phyloP scores from a whole-genome alignment of 1,140 invertebrate genomes.

The Drosophila rhopaloa region DNA sequence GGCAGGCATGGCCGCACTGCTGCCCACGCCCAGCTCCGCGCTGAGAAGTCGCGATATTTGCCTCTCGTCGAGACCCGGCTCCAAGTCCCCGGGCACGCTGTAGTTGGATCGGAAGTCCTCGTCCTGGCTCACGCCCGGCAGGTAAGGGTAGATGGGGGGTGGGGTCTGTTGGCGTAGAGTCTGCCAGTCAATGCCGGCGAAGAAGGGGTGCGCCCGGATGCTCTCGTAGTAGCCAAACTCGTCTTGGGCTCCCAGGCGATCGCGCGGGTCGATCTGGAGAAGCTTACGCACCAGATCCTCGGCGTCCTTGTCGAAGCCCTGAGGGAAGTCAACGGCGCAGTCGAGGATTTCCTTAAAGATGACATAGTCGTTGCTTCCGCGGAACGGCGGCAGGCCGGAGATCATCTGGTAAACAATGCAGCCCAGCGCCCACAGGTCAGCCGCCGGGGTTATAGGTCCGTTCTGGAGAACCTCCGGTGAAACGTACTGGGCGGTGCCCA shows the following conservation, averaged over 20 bases:
- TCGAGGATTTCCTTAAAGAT: conserved; percentile 98
- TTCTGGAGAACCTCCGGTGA: conserved; percentile 97
- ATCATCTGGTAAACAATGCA: conserved; percentile 99
- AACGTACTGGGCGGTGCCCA: conserved; percentile 99
- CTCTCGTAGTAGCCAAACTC: conserved; percentile 90
- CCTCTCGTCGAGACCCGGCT: conserved; percentile 93
- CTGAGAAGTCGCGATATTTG: conserved; percentile 91
- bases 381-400: conserved; percentile 95
- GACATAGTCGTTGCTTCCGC: conserved; percentile 96
- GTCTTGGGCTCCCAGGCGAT: conserved; percentile 94
- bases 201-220: conserved; percentile 94
- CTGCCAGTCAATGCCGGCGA: conserved; percentile 93
- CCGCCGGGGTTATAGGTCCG: conserved; percentile 91
- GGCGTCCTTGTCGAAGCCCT: conserved; percentile 93
- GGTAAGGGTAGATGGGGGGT: conserved; percentile 93
- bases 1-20: conserved; percentile 55
- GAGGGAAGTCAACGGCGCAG: conserved; percentile 96
- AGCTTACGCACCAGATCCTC: conserved; percentile 95
- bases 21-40: conserved; percentile 87
- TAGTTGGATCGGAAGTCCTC: conserved; percentile 88
- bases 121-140: conserved; percentile 90
- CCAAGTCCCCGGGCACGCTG: conserved; percentile 88
- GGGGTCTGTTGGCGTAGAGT: conserved; percentile 91
- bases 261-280: conserved; percentile 91
- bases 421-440: conserved; percentile 99